Evolutionary conservation across 2,888 invertebrate species (phyloP).

Genomic region (Diloba caeruleocephala): DNA sequence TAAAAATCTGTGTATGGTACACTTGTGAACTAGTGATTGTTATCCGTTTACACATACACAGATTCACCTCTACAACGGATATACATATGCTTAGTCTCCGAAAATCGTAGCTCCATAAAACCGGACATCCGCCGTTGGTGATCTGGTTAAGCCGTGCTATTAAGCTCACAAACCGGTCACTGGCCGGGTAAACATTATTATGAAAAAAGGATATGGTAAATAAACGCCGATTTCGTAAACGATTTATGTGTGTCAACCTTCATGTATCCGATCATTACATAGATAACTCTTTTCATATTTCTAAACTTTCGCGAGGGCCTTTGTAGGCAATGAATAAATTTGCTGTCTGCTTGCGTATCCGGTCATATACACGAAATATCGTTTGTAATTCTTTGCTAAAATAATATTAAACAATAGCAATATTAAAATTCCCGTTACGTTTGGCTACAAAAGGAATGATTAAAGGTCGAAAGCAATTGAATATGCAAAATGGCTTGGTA

Average conservation of each 20-base stretch:
- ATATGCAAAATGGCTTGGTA: slow-evolving; percentile 12
- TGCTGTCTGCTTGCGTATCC: slow-evolving; percentile 5
- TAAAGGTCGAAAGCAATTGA: slow-evolving; percentile 3
- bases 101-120: too few relatives aligned
- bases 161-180: not conserved
- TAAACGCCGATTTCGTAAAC: slow-evolving; percentile 14
- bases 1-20: too few relatives aligned
- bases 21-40: too few relatives aligned
- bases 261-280: slow-evolving; percentile 10
- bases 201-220: slow-evolving; percentile 7
- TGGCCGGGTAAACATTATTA: slow-evolving; percentile 3
- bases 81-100: too few relatives aligned
- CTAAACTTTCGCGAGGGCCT: slow-evolving; percentile 18
- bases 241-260: slow-evolving; percentile 24
- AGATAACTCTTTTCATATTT: slow-evolving; percentile 28
- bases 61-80: too few relatives aligned
- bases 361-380: slow-evolving; percentile 7
- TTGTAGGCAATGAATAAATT: slow-evolving; percentile 36
- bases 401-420: slow-evolving; percentile 12
- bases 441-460: slow-evolving; percentile 8
- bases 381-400: slow-evolving; percentile 9
- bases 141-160: slow-evolving; percentile 2
- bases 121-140: not conserved
- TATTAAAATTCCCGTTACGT: slow-evolving; percentile 4
- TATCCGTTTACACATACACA: too few relatives aligned